Evolutionary conservation across 2,113 vertebrate species (phyloP), one percentile per base, ranked within the genome.

Genomic region (Nannospalax galili): DNA sequence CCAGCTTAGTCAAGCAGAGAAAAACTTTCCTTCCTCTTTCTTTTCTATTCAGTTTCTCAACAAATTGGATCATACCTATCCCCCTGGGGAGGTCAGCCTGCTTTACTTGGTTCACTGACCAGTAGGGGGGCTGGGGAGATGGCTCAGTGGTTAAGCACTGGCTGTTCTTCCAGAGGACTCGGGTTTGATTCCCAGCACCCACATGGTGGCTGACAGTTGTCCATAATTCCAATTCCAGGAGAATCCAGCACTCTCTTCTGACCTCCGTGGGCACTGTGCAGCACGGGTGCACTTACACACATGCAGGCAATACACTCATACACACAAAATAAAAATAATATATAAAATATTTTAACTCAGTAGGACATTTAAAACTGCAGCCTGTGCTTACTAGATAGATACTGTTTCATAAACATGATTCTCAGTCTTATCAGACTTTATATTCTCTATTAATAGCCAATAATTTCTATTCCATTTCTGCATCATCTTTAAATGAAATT

Each of bases 401-500:
- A 60, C 22, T 67, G n/a, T 92, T 86, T 17, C 70, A 58, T 79
- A 87, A 93, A 60, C 90, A 58, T 75, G 75, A 92, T 79, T 90
- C 37, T 92, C 5, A 94, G 40, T 24, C 37, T 9, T 95, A 42
- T 72, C 72, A 88, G 80, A 88, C 15, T 75, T 85, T 93, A 58
- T 93, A 32, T 7, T 74, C 37, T 42, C 52, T 96, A 94, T 96
- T 93, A 72, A 73, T 92, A 92, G 87, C 37, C 11, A 79, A 24
- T 69, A 92, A 65, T 87, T 92, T 82, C 15, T 65, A 60, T 91
- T 77, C 56, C 26, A 28, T 87, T 93, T 95, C 30, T 94, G 94
- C 84, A 62, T 70, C 78, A 35, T 48, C 81, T 20, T 91, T 86
- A 94, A 91, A 73, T 95, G 81, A 93, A 93, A 93, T 90, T 84